Conservation (phyloP, 2,797 vertebrate genomes). For the Tympanoctomys barrerae region DNA sequence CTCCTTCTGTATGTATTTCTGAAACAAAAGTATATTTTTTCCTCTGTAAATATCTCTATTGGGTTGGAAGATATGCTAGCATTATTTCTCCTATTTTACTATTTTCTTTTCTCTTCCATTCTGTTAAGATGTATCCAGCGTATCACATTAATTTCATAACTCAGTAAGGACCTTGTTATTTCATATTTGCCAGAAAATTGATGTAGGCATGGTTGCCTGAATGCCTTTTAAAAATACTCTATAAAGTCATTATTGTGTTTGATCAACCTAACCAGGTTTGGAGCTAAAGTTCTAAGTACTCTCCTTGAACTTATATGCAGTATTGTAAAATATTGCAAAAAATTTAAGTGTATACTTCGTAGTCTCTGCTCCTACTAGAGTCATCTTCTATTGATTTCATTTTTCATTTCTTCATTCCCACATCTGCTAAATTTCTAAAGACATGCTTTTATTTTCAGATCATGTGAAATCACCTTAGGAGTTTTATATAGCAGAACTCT, state of each 20-base stretch:
- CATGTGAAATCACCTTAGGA: neutral
- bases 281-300: neutral
- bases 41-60: neutral
- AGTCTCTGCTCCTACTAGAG: neutral
- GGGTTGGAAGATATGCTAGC: neutral
- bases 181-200: neutral
- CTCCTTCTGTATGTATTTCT: neutral
- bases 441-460: neutral
- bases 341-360: neutral
- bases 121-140: neutral
- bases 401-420: neutral
- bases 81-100: neutral
- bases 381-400: neutral
- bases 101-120: neutral
- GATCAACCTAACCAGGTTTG: neutral
- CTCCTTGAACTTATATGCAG: neutral
- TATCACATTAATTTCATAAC: neutral
- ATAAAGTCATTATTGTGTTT: neutral
- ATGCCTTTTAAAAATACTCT: neutral
- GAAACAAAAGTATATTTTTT: neutral
- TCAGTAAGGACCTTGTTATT: neutral
- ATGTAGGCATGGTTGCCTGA: neutral
- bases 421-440: slow-evolving; percentile 4
- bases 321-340: slow-evolving; percentile 19
- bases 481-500: neutral